phyloP scores from a whole-genome alignment of 2,797 vertebrate genomes.

The Pagetopsis macropterus region DNA sequence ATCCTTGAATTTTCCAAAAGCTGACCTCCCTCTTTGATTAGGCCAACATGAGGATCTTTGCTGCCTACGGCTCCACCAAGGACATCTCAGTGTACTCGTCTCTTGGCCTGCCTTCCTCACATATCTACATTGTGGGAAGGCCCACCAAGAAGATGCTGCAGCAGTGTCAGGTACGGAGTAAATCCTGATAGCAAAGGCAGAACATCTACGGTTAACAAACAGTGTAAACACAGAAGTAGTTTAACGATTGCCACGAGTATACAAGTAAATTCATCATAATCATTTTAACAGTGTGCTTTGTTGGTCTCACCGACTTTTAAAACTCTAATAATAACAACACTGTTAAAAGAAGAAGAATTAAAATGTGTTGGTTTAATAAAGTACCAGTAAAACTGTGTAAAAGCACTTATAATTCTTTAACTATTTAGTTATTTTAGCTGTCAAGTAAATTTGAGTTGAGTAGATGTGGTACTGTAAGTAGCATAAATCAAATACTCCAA shows the following conservation, averaged over 20 bases:
- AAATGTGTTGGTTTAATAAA: too few species aligned
- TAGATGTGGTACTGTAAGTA: too few species aligned
- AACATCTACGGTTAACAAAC: not conserved
- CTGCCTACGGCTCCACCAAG: conserved; percentile 95
- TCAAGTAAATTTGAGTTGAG: too few species aligned
- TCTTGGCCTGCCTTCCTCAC: conserved; percentile 90
- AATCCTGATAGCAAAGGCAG: not conserved
- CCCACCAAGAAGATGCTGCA: conserved; percentile 95
- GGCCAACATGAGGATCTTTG: conserved; percentile 95
- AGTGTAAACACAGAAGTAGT: not conserved
- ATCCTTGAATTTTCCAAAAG: not conserved
- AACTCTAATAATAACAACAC: not conserved
- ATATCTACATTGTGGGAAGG: conserved; percentile 98
- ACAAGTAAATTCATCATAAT: not conserved
- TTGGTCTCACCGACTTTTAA: not conserved
- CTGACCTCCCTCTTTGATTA: conserved; percentile 56
- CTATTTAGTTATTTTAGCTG: too few species aligned
- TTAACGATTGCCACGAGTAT: not conserved
- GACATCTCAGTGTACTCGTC: conserved; percentile 95
- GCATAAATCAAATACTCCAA: too few species aligned
- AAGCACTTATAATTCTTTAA: too few species aligned
- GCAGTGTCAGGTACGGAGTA: conserved; percentile 92
- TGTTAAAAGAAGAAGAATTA: not conserved
- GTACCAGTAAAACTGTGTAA: too few species aligned
- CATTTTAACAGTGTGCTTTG: not conserved